Evolutionary conservation across 2,113 vertebrate species (phyloP).

Genomic region (Aptenodytes forsteri): DNA sequence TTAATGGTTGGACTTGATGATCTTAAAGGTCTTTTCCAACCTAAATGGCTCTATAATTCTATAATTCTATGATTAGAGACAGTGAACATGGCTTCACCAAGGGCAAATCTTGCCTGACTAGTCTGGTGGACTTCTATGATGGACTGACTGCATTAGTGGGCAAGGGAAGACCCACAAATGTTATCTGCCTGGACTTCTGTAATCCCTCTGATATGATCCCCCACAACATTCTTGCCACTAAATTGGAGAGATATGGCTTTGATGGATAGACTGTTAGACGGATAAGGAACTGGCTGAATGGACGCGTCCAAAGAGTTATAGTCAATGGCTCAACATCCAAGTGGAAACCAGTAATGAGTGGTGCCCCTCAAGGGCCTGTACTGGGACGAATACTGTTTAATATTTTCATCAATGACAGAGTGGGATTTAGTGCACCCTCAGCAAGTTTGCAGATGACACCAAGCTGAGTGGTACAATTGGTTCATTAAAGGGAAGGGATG

Average conservation of each 20-base stretch:
- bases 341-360: background rate
- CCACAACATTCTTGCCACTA: background rate
- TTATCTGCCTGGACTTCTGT: background rate
- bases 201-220: background rate
- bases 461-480: background rate
- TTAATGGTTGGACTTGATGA: no score
- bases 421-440: background rate
- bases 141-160: background rate
- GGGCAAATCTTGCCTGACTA: background rate
- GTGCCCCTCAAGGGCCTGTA: background rate
- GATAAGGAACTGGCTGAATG: background rate
- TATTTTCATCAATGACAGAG: background rate
- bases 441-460: background rate
- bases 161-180: background rate
- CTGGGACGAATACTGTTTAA: background rate
- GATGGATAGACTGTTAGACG: no score
- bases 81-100: background rate
- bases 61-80: background rate
- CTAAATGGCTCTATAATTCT: no score
- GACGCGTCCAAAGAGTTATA: background rate
- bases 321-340: background rate
- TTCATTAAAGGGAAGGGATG: background rate
- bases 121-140: background rate
- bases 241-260: background rate
- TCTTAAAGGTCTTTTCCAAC: no score